Evolutionary conservation across 1,140 invertebrate genomes (phyloP).

Genomic region (Bombus fervidus): DNA sequence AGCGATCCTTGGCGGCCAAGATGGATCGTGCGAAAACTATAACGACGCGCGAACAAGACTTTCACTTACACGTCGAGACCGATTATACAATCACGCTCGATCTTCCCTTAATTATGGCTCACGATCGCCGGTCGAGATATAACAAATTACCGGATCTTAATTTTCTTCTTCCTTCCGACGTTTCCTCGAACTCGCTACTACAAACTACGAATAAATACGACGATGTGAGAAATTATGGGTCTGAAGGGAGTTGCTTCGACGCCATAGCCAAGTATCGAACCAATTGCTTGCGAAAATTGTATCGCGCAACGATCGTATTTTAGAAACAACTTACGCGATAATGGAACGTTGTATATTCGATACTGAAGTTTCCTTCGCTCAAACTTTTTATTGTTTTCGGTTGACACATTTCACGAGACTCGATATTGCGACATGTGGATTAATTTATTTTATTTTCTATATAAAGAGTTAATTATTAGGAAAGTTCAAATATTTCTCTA

Average conservation of each 20-base stretch:
- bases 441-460: neutral
- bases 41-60: slow-evolving; percentile 51
- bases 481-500: neutral
- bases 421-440: neutral
- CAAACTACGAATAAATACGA: slow-evolving; percentile 12
- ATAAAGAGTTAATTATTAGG: neutral
- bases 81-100: slow-evolving; percentile 44
- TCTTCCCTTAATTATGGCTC: slow-evolving; percentile 50
- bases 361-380: rapidly evolving
- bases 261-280: neutral
- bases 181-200: slow-evolving; percentile 7
- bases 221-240: slow-evolving; percentile 31
- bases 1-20: neutral
- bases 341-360: neutral
- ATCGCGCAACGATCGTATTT: neutral
- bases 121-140: slow-evolving; percentile 32
- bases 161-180: slow-evolving; percentile 37
- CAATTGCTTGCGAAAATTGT: neutral
- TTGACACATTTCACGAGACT: neutral
- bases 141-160: slow-evolving; percentile 56
- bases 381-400: neutral
- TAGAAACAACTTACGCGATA: neutral
- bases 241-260: neutral
- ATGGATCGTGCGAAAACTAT: slow-evolving; percentile 51
- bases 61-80: slow-evolving; percentile 28